Evolutionary conservation across 2,888 invertebrate species (phyloP).

Genomic region (Luffia ferchaultella): DNA sequence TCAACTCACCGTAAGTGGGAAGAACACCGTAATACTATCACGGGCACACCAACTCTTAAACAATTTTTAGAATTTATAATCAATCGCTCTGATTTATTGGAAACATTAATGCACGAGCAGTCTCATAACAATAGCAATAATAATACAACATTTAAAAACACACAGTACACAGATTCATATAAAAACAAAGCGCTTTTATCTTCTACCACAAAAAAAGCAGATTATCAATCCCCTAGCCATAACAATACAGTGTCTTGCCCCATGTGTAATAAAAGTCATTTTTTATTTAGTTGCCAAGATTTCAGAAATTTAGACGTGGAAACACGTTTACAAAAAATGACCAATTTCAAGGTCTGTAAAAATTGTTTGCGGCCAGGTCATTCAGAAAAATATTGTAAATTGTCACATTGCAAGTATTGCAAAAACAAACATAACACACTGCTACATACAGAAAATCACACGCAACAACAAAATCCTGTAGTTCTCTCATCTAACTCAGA

Average conservation of each 20-base stretch:
- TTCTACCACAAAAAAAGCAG: neutral
- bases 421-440: slow-evolving; percentile 7
- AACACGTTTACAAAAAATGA: slow-evolving; percentile 6
- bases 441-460: neutral
- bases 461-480: neutral
- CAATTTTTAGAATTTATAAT: slow-evolving; percentile 2
- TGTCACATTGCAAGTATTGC: slow-evolving; percentile 17
- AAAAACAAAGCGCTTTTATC: slow-evolving; percentile 8
- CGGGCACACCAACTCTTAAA: neutral
- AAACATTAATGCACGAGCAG: neutral
- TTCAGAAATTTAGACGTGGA: slow-evolving; percentile 8
- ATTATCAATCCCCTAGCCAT: neutral
- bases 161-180: too few species aligned
- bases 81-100: neutral
- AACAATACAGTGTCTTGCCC: neutral
- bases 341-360: slow-evolving; percentile 8
- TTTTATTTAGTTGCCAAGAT: slow-evolving; percentile 9
- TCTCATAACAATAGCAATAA: neutral
- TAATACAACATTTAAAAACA: neutral
- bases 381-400: slow-evolving; percentile 8
- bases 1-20: slow-evolving; percentile 4
- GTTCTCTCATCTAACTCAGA: neutral
- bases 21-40: neutral
- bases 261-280: neutral
- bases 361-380: slow-evolving; percentile 11